Percentiles rank a stretch among this genome's conserved stretches.
phyloP scores from a whole-genome alignment of 2,797 vertebrate species.

The Melanotaenia trifasciata region DNA sequence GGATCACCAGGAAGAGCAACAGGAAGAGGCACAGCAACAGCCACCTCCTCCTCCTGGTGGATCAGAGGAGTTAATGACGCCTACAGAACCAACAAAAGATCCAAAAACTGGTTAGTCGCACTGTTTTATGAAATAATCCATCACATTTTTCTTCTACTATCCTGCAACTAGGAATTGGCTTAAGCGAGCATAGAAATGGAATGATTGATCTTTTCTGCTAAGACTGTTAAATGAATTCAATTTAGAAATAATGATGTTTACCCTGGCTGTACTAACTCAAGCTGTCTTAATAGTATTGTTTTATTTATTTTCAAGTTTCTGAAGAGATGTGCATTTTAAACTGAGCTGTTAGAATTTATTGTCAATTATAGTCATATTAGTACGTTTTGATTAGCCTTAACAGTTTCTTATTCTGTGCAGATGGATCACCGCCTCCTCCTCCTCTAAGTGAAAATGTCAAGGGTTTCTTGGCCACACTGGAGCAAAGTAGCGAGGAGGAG shows the following conservation, averaged over 20 bases:
- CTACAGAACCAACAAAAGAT: slow-evolving; percentile 52
- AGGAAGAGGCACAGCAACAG: slow-evolving; percentile 50
- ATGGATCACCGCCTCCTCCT: slow-evolving; percentile 58
- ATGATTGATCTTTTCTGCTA: not conserved
- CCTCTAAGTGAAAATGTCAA: slow-evolving; percentile 87
- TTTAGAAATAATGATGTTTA: not conserved
- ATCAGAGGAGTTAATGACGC: slow-evolving; percentile 57
- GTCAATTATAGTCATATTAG: not conserved
- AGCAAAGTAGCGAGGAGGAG: slow-evolving; percentile 91
- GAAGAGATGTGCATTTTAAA: not conserved
- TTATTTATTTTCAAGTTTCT: not conserved
- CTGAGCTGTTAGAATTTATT: not conserved
- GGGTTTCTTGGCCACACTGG: slow-evolving; percentile 87
- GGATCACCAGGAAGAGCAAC: slow-evolving; percentile 46
- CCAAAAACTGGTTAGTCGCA: slow-evolving; percentile 64
- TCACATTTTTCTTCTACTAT: not conserved
- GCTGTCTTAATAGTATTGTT: not conserved
- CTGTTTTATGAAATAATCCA: not conserved
- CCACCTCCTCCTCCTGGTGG: slow-evolving; percentile 60
- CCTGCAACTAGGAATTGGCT: not conserved
- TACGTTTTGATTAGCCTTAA: not conserved
- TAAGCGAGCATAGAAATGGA: too few relatives aligned
- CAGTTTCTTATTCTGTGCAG: slow-evolving; percentile 39
- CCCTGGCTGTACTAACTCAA: not conserved
- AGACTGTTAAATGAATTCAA: not conserved